Percentiles rank a stretch among this genome's conserved stretches.
These are phyloP conservation scores for Hoplodrina blanda DNA, from an alignment of 2,888 invertebrate species.

Conservation along the genomic window DNA sequence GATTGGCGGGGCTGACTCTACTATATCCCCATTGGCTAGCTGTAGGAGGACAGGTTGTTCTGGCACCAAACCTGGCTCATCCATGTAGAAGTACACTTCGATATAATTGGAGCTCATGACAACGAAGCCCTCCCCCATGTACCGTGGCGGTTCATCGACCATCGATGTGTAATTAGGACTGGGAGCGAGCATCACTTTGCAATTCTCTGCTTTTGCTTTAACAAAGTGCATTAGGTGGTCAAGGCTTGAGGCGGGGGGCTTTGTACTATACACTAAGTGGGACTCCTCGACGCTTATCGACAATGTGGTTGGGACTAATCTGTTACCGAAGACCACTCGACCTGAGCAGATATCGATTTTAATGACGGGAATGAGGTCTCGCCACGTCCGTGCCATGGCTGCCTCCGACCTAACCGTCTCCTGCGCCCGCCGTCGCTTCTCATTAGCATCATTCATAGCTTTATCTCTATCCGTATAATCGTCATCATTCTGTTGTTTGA, in stretches of 20 bases:
- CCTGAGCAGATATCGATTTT: slow-evolving; percentile 98
- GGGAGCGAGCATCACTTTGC: slow-evolving; percentile 98
- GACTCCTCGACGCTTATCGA: slow-evolving; percentile 98
- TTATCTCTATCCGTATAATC: slow-evolving; percentile 90
- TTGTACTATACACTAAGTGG: slow-evolving; percentile 98
- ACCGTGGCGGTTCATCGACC: slow-evolving; percentile 97
- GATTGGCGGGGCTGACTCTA: slow-evolving; percentile 97
- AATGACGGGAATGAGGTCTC: slow-evolving; percentile 98
- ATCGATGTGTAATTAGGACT: slow-evolving; percentile 98
- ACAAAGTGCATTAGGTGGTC: slow-evolving; percentile 99
- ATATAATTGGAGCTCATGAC: slow-evolving; percentile 98
- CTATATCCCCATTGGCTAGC: slow-evolving; percentile 97
- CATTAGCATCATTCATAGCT: slow-evolving; percentile 92
- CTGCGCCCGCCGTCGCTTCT: slow-evolving; percentile 88
- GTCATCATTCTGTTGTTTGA: slow-evolving; percentile 92
- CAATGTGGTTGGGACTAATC: slow-evolving; percentile 97
- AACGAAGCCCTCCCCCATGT: slow-evolving; percentile 99
- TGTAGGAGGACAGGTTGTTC: slow-evolving; percentile 97
- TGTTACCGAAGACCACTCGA: slow-evolving; percentile 98
- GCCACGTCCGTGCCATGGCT: slow-evolving; percentile 97
- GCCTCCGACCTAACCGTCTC: slow-evolving; percentile 93
- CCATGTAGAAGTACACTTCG: slow-evolving; percentile 99
- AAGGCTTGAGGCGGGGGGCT: slow-evolving; percentile 97
- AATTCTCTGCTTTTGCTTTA: slow-evolving; percentile 98
- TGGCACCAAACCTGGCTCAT: slow-evolving; percentile 98